Evolutionary conservation across 2,113 vertebrate genomes (phyloP).

Genomic region (Natator depressus): DNA sequence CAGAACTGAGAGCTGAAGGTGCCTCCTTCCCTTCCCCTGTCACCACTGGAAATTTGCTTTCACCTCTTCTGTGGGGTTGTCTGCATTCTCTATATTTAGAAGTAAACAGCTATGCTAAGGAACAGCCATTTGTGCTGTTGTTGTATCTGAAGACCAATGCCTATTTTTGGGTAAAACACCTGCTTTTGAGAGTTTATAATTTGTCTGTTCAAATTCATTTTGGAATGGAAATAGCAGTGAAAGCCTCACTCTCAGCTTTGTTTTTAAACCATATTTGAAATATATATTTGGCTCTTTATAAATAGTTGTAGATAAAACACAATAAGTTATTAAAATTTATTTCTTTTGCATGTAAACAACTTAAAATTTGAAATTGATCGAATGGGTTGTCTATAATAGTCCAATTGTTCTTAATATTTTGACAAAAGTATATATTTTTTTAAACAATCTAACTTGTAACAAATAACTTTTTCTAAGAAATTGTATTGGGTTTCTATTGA

Average conservation of each 20-base stretch:
- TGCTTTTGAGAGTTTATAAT: not conserved
- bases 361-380: no score
- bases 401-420: no score
- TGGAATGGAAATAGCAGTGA: not conserved
- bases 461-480: not conserved
- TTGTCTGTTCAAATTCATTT: not conserved
- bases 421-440: no score
- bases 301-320: no score
- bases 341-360: not conserved
- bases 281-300: not conserved
- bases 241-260: not conserved
- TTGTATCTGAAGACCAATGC: not conserved
- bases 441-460: no score
- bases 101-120: not conserved
- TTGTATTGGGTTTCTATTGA: not conserved
- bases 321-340: not conserved
- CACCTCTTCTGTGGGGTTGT: not conserved
- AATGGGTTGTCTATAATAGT: no score
- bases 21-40: not conserved
- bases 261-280: not conserved
- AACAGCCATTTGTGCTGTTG: not conserved
- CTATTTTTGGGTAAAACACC: not conserved
- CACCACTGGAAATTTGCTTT: not conserved
- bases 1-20: not conserved
- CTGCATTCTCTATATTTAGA: not conserved